Percentiles rank a stretch among this genome's conserved stretches.
These are phyloP conservation scores for Lordiphosa clarofinis DNA, from an alignment of 1,140 invertebrate genomes.

Conservation along the genomic window DNA sequence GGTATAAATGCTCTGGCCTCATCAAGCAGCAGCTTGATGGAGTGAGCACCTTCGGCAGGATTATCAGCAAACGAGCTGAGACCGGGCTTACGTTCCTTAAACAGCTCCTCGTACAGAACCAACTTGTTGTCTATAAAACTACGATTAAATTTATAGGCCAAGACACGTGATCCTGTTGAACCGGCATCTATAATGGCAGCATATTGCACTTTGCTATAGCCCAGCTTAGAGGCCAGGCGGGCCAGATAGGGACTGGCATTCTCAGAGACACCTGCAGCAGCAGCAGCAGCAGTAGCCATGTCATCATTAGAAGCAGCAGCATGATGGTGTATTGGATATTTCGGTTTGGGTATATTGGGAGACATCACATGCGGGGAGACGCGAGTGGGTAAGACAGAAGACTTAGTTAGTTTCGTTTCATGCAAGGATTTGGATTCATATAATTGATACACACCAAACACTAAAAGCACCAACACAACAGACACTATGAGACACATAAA, in stretches of 20 bases:
- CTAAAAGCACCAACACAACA: conserved; percentile 63
- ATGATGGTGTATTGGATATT: conserved; percentile 7
- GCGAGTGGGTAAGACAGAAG: conserved; percentile 41
- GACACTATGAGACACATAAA: conserved; percentile 74
- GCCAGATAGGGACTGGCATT: conserved; percentile 82
- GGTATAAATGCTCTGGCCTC: conserved; percentile 90
- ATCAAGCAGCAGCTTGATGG: conserved; percentile 86
- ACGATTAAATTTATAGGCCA: conserved; percentile 93
- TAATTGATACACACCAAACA: conserved; percentile 72
- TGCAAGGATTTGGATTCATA: conserved; percentile 16
- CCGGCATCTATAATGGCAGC: conserved; percentile 98
- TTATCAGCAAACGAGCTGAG: conserved; percentile 91
- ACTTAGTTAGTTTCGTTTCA: conserved; percentile 48
- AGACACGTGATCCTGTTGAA: conserved; percentile 94
- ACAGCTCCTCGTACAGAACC: conserved; percentile 89
- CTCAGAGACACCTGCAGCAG: conserved; percentile 65
- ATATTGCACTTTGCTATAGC: conserved; percentile 88
- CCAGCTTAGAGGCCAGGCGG: conserved; percentile 84
- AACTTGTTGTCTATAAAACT: conserved; percentile 85
- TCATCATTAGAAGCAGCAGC: background rate
- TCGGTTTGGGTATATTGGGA: conserved; percentile 6
- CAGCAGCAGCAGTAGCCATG: background rate
- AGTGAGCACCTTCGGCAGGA: conserved; percentile 87
- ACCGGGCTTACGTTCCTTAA: conserved; percentile 91
- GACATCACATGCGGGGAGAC: conserved; percentile 18